These are phyloP conservation scores for Petrolisthes manimaculis DNA, from an alignment of 2,888 invertebrate species.

Conservation along the genomic window DNA sequence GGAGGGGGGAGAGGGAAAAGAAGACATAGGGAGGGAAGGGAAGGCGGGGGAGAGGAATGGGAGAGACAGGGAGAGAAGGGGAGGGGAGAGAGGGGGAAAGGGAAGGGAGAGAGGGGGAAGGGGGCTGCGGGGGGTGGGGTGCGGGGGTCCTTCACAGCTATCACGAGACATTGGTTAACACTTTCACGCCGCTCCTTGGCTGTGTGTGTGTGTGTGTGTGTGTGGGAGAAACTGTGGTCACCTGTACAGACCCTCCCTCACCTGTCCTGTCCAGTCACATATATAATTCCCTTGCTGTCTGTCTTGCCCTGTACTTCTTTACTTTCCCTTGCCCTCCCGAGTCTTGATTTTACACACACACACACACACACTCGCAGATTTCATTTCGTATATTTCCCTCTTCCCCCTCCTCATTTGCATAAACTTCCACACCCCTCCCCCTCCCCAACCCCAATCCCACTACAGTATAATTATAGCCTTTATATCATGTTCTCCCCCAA, in stretches of 20 bases:
- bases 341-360: background rate
- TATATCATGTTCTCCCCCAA: background rate
- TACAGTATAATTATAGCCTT: background rate
- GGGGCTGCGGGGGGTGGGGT: too few relatives aligned
- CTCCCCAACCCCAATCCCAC: background rate
- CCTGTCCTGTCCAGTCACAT: constrained; percentile 7
- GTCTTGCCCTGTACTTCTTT: background rate
- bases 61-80: background rate
- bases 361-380: background rate
- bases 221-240: constrained; percentile 35
- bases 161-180: constrained; percentile 37
- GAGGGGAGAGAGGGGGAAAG: constrained; percentile 8
- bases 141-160: constrained; percentile 36
- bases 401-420: background rate
- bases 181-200: constrained; percentile 35
- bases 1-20: background rate
- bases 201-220: constrained; percentile 36
- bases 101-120: background rate
- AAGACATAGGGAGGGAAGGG: too few relatives aligned
- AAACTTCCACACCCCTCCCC: background rate
- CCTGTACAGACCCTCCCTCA: background rate
- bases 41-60: background rate
- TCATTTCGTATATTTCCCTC: background rate
- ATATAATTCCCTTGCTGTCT: background rate
- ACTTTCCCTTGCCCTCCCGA: background rate